These are phyloP conservation scores for Acrobasis consociella DNA, from an alignment of 2,888 invertebrate species.

Conservation along the genomic window DNA sequence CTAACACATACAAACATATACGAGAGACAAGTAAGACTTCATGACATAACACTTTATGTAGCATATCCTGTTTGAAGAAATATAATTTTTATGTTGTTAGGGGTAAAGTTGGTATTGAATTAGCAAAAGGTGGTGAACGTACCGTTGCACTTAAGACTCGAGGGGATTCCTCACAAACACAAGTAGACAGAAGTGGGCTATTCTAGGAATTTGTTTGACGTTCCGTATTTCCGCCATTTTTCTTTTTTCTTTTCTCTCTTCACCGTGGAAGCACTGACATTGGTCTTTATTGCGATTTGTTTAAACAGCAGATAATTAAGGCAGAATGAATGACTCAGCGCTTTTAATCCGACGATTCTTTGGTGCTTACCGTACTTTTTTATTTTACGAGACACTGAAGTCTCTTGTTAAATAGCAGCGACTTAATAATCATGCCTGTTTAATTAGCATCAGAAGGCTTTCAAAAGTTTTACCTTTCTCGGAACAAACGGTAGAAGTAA, in stretches of 20 bases:
- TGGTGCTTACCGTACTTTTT: slow-evolving; percentile 57
- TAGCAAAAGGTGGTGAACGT: neutral
- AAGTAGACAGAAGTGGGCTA: slow-evolving; percentile 52
- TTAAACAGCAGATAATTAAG: slow-evolving; percentile 80
- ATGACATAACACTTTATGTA: slow-evolving; percentile 25
- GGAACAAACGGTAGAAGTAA: slow-evolving; percentile 47
- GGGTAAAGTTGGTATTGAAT: slow-evolving; percentile 20
- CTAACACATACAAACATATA: slow-evolving; percentile 43
- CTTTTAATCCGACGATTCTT: slow-evolving; percentile 68
- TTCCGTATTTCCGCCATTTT: slow-evolving; percentile 56
- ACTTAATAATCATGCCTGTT: slow-evolving; percentile 73
- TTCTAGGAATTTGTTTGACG: slow-evolving; percentile 64
- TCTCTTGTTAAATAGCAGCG: slow-evolving; percentile 71
- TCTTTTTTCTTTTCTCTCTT: slow-evolving; percentile 56
- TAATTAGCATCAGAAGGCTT: slow-evolving; percentile 60
- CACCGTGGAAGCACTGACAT: slow-evolving; percentile 49
- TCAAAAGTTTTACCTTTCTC: slow-evolving; percentile 53
- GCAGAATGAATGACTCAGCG: slow-evolving; percentile 67
- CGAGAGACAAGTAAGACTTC: slow-evolving; percentile 39
- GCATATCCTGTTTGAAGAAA: neutral
- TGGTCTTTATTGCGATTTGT: slow-evolving; percentile 73
- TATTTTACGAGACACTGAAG: slow-evolving; percentile 69
- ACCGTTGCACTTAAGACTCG: slow-evolving; percentile 24
- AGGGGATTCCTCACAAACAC: slow-evolving; percentile 49
- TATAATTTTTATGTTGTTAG: neutral